Base-by-base conservation (phyloP, 2,888 invertebrate species). In the Lampropteryx suffumata region DNA sequence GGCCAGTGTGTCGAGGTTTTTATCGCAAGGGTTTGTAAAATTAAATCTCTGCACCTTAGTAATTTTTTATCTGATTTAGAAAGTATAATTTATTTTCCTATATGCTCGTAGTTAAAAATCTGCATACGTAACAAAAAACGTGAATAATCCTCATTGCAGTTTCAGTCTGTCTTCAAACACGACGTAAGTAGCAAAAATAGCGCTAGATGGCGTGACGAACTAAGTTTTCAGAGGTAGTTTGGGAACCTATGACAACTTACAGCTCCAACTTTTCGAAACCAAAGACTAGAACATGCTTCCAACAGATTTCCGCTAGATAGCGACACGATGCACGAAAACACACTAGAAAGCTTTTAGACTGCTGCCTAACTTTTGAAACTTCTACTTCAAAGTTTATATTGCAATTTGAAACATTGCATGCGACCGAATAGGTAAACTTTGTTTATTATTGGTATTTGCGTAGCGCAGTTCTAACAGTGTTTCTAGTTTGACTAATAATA, bases 291-390 rank as follows among this genome's bases (percentile, higher is more conserved):
- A 26, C 11, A 6, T 12, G 14, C 3, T 37, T 37, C 10, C n/a
- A 14, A 7, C 13, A 36, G 9, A 45, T 14, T 34, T 26, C 33
- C 51, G 39, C 42, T 47, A 47, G 52, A 47, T 47, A 40, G 39
- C 43, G 33, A 14, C 7, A 33, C 8, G 26, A 29, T 42, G 27
- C 35, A 45, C 36, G 26, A 30, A 30, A 27, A 24, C 14, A 10
- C 17, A 11, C 2, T n/a, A 14, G 36, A 46, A 30, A 45, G 45
- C 42, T 51, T 46, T 12, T 33, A 13, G 10, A 32, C 14, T n/a
- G 33, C 10, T 3, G 17, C 24, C n/a, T 12, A 21, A 33, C 13
- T 33, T 36, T 41, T 41, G 9, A 10, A 6, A 33, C 29, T 10
- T 24, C 6, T 6, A 7, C 11, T 35, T 14, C n/a, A 27, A 29